Base-by-base conservation (phyloP, 2,888 invertebrate species). In the Macrophya alboannulata region DNA sequence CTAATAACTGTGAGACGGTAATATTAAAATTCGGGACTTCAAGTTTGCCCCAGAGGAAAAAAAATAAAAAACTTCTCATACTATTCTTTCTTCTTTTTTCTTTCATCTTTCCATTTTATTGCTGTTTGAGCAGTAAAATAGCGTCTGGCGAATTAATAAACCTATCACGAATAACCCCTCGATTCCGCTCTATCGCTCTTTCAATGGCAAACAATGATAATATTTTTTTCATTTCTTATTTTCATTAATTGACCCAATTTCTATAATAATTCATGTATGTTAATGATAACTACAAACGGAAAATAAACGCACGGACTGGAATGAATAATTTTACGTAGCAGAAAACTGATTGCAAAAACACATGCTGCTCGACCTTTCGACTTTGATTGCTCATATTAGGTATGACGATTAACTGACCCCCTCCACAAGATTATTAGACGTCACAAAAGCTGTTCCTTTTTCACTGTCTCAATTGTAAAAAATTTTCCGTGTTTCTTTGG, bases 261-360 rank as follows among this genome's bases (percentile, higher is more conserved):
- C 6, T n/a, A 31, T 31, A 31, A 31, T 31, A 55, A n/a, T n/a
- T n/a, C n/a, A n/a, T n/a, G n/a, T 55, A 8, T 25, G 62, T 9
- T 21, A 25, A 62, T 12, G 21, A 21, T 62, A 12, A 62, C 10
- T 25, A 62, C 10, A 25, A 10, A 31, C 31, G 31, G 31, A 2
- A 21, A 25, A 25, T 9, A 62, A 25, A n/a, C n/a, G n/a, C n/a
- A n/a, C n/a, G n/a, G n/a, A n/a, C n/a, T n/a, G n/a, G n/a, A n/a
- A n/a, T n/a, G n/a, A n/a, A n/a, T n/a, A n/a, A n/a, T n/a, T n/a
- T n/a, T n/a, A n/a, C n/a, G n/a, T n/a, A n/a, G n/a, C n/a, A n/a
- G n/a, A n/a, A 62, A 62, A 71, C 40, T 71, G 71, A 71, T 71
- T 71, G 71, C 37, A n/a, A 71, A 71, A 71, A 31, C 40, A 71